Percentiles rank a stretch among this genome's conserved stretches.
Evolutionary conservation across 2,113 vertebrate species (phyloP).

Genomic region (Gallinago paraguaiae): DNA sequence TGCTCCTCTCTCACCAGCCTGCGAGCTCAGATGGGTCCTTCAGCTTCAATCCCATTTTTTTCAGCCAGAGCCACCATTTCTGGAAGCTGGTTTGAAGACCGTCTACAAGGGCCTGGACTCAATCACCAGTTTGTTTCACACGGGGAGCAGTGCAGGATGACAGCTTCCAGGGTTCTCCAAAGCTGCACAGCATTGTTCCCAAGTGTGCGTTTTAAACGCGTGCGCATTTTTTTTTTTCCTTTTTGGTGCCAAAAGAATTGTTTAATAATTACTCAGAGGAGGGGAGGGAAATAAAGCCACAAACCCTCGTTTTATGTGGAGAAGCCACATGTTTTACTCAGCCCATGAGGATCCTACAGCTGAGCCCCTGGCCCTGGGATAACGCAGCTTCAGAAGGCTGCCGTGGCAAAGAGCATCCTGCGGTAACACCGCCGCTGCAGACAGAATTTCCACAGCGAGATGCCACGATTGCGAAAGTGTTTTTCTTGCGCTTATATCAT

Average conservation of each 20-base stretch:
- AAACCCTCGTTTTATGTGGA: constrained; percentile 38
- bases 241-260: not conserved
- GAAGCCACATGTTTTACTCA: constrained; percentile 25
- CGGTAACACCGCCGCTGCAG: not conserved
- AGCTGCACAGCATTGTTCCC: constrained; percentile 18
- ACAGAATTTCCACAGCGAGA: not conserved
- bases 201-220: not conserved
- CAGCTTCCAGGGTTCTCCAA: not conserved
- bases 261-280: constrained; percentile 33
- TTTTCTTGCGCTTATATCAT: not conserved
- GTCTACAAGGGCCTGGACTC: not conserved
- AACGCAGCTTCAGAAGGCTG: not conserved
- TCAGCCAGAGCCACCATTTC: not conserved
- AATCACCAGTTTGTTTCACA: not conserved
- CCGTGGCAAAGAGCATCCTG: not conserved
- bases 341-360: not conserved
- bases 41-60: not conserved
- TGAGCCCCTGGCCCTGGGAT: not conserved
- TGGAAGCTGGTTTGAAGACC: not conserved
- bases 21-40: not conserved
- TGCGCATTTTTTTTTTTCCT: not conserved
- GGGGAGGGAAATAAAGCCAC: constrained; percentile 19
- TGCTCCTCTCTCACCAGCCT: not conserved
- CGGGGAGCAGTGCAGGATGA: not conserved
- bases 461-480: not conserved